phyloP scores from a whole-genome alignment of 2,113 vertebrate genomes.

The Heptranchias perlo region DNA sequence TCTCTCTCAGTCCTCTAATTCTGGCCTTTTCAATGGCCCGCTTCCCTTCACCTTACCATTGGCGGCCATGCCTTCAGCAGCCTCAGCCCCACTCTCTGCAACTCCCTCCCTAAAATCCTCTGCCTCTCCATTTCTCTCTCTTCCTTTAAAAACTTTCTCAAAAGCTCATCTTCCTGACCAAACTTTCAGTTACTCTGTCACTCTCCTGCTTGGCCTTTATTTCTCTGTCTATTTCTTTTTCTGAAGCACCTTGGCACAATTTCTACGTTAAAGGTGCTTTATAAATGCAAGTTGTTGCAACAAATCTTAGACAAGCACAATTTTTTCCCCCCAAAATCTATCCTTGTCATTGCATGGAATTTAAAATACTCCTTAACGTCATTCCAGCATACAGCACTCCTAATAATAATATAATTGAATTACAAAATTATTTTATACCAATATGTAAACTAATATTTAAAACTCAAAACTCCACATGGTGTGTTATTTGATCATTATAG shows the following conservation, averaged over 20 bases:
- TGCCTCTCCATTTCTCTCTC: neutral
- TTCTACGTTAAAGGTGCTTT: neutral
- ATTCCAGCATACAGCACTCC: neutral
- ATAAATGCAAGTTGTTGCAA: neutral
- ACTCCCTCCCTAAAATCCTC: neutral
- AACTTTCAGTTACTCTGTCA: neutral
- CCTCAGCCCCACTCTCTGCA: neutral
- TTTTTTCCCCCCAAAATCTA: neutral
- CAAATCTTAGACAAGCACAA: neutral
- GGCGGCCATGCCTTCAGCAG: neutral
- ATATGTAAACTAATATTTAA: neutral
- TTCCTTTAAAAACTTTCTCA: neutral
- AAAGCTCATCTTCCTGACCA: neutral
- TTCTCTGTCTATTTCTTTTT: neutral
- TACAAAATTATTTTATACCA: neutral
- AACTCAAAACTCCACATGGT: neutral
- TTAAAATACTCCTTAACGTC: neutral
- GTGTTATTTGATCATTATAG: neutral
- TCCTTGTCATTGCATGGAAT: neutral
- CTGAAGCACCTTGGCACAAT: neutral
- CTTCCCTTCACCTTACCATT: neutral
- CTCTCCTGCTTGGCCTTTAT: slow-evolving; percentile 44
- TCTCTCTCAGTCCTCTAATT: neutral
- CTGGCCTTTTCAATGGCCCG: neutral
- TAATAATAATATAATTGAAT: neutral